phyloP scores from a whole-genome alignment of 2,888 invertebrate genomes.

The Nowickia ferox region DNA sequence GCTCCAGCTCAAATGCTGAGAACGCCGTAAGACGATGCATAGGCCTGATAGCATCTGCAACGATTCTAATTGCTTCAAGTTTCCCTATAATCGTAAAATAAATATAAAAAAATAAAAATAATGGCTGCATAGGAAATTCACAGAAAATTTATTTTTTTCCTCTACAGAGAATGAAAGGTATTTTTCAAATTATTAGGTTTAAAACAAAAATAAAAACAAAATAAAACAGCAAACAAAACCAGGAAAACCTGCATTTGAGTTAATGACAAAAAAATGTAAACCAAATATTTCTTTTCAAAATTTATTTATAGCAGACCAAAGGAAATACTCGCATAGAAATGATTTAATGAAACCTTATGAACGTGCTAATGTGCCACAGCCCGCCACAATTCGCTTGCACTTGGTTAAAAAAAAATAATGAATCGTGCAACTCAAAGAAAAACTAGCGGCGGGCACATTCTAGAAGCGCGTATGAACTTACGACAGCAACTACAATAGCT shows the following conservation, averaged over 20 bases:
- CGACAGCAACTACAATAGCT: neutral
- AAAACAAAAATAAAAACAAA: neutral
- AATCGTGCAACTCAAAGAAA: constrained; percentile 30
- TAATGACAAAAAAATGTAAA: constrained; percentile 1
- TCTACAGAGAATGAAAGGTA: constrained; percentile 51
- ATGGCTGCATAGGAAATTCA: constrained; percentile 31
- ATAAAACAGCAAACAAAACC: constrained; percentile 13
- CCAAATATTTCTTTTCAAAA: constrained; percentile 9
- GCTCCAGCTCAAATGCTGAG: too few relatives aligned
- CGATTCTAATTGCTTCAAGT: too few relatives aligned
- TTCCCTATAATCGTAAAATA: too few relatives aligned
- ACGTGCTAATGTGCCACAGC: constrained; percentile 22
- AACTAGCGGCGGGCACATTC: constrained; percentile 44
- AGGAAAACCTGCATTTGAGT: constrained; percentile 40
- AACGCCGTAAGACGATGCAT: too few relatives aligned
- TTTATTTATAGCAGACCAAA: constrained; percentile 36
- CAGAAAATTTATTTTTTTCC: neutral
- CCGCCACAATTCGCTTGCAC: constrained; percentile 55
- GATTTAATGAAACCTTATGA: constrained; percentile 39
- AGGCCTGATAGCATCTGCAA: too few relatives aligned
- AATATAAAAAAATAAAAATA: constrained; percentile 18
- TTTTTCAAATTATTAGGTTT: constrained; percentile 7
- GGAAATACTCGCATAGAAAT: constrained; percentile 35
- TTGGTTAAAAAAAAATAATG: constrained; percentile 64
- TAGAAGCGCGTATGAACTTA: constrained; percentile 51